Conservation (phyloP, 2,113 vertebrate species). For the Holacanthus passer region DNA sequence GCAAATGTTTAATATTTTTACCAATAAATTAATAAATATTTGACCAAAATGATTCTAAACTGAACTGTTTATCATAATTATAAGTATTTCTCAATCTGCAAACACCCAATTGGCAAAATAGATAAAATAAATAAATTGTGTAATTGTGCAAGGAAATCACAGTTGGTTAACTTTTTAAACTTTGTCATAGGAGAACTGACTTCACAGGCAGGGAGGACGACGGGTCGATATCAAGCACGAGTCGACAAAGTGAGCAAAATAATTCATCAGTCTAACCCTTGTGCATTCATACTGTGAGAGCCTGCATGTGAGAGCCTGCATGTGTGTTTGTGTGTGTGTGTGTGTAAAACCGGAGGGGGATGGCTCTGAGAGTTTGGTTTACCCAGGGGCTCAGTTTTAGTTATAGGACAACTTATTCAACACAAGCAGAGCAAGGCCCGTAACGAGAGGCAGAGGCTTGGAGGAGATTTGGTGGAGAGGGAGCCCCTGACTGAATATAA, state of each 20-base stretch:
- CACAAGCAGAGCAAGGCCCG: slow-evolving; percentile 63
- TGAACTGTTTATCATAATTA: not conserved
- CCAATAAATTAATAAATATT: not conserved
- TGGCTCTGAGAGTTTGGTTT: slow-evolving; percentile 50
- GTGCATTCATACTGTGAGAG: not conserved
- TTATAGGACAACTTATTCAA: slow-evolving; percentile 71
- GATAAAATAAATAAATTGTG: no score
- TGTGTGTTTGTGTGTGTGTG: slow-evolving; percentile 6
- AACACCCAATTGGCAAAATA: not conserved
- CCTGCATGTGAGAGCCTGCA: slow-evolving; percentile 10
- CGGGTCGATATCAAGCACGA: not conserved
- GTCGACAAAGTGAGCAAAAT: not conserved
- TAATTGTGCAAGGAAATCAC: not conserved
- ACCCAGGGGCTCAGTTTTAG: slow-evolving; percentile 63
- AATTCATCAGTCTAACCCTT: not conserved
- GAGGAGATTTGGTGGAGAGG: slow-evolving; percentile 60
- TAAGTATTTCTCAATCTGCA: not conserved
- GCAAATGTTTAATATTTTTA: not conserved
- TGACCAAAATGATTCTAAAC: not conserved
- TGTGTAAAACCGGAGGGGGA: slow-evolving; percentile 8
- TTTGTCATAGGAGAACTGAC: not conserved
- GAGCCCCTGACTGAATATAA: slow-evolving; percentile 57
- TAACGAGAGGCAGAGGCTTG: slow-evolving; percentile 66
- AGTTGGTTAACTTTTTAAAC: not conserved
- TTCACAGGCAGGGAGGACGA: not conserved